Conservation (phyloP, 2,113 vertebrate genomes). For the Acrocephalus arundinaceus region DNA sequence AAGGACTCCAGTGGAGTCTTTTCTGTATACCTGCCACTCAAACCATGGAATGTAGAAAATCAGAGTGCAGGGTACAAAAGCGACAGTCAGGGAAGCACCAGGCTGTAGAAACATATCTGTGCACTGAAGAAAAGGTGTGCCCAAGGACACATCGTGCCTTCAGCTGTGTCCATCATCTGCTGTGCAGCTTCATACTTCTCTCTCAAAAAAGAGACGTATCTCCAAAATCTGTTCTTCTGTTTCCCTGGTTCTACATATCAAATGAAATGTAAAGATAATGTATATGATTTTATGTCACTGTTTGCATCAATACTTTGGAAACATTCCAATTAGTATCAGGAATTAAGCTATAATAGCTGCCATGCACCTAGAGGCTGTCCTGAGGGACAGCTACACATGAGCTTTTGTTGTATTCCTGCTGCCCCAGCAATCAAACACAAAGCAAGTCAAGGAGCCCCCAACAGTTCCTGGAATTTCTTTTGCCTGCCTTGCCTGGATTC, state of each 20-base stretch:
- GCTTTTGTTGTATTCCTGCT: conserved; percentile 2
- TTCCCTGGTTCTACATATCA: neutral
- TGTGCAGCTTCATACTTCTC: neutral
- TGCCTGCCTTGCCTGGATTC: neutral
- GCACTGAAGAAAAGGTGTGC: neutral
- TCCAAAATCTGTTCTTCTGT: neutral
- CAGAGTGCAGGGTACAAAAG: neutral
- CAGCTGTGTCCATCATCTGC: neutral
- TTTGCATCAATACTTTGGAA: neutral
- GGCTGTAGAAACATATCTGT: neutral
- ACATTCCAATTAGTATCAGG: neutral
- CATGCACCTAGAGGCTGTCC: neutral
- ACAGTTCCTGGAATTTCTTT: conserved; percentile 28
- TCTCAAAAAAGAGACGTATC: neutral
- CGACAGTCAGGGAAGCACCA: neutral
- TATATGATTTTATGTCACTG: neutral
- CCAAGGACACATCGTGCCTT: neutral
- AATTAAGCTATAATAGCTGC: neutral
- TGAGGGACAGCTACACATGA: neutral
- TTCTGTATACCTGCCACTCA: neutral
- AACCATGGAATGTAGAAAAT: neutral
- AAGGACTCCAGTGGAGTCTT: neutral
- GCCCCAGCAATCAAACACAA: conserved; percentile 23
- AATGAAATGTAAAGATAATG: neutral
- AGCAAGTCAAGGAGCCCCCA: neutral